Conservation (phyloP, 1,140 invertebrate genomes). For the Wasmannia auropunctata region DNA sequence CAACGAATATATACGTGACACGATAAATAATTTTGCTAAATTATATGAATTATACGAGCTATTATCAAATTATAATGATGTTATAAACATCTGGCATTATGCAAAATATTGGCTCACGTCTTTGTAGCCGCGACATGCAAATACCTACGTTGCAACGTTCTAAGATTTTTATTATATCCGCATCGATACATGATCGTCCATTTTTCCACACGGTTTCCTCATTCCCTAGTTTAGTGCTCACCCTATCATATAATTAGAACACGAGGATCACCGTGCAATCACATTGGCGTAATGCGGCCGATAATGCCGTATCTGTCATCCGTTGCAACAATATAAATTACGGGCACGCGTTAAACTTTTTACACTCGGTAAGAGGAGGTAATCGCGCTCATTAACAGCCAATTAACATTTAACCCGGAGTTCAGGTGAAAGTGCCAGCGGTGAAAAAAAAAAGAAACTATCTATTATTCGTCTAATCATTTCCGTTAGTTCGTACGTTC, state of each 20-base stretch:
- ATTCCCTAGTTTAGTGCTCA: neutral
- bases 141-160: neutral
- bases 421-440: constrained; percentile 44
- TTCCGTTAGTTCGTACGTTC: constrained; percentile 49
- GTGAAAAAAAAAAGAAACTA: constrained; percentile 46
- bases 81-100: neutral
- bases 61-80: neutral
- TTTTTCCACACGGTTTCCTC: constrained; percentile 43
- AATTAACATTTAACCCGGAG: constrained; percentile 59
- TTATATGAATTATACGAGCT: neutral
- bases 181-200: neutral
- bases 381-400: constrained; percentile 53
- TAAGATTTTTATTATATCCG: constrained; percentile 8
- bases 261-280: constrained; percentile 19
- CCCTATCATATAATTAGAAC: constrained; percentile 25
- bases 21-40: neutral
- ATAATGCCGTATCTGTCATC: neutral
- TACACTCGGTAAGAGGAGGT: neutral
- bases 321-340: constrained; percentile 43
- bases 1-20: neutral
- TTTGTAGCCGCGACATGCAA: neutral
- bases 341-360: constrained; percentile 29
- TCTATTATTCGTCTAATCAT: constrained; percentile 52
- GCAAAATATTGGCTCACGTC: neutral
- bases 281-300: neutral